Evolutionary conservation across 2,888 invertebrate species (phyloP).

Genomic region (Ceriagrion tenellum): DNA sequence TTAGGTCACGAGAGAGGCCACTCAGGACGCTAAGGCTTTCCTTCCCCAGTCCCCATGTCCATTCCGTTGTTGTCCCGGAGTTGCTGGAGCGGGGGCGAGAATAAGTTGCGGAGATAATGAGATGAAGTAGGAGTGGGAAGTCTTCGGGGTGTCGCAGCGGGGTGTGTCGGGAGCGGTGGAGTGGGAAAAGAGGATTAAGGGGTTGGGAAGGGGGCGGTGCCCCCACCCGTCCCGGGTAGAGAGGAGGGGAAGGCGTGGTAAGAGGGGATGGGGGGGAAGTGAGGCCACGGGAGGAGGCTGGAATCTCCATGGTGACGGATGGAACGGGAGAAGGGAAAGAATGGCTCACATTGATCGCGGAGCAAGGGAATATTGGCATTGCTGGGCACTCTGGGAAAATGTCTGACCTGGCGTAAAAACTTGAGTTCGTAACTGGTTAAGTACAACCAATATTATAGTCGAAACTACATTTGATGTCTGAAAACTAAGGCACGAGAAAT

Average conservation of each 20-base stretch:
- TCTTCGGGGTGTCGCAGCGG: not conserved
- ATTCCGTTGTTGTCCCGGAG: not conserved
- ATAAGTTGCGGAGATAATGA: slow-evolving; percentile 49
- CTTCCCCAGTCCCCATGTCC: not conserved
- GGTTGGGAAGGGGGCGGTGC: not conserved
- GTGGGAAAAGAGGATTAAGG: slow-evolving; percentile 46
- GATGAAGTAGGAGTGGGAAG: slow-evolving; percentile 36
- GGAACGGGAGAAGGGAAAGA: not conserved
- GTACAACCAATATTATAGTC: no score
- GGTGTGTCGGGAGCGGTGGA: not conserved
- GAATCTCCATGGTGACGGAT: slow-evolving; percentile 40
- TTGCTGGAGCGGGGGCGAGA: not conserved
- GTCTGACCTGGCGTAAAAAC: no score
- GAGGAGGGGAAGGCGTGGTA: not conserved
- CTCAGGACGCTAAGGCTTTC: not conserved
- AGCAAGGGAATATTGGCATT: not conserved
- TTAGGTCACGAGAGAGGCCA: not conserved
- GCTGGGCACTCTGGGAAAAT: not conserved
- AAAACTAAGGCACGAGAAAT: no score
- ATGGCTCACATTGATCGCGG: not conserved
- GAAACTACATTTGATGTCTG: no score
- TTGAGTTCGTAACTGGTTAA: no score
- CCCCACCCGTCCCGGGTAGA: not conserved
- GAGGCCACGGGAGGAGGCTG: not conserved
- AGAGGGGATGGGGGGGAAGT: not conserved